Base-by-base conservation (phyloP, 2,113 vertebrate genomes). In the Takifugu bimaculatus region DNA sequence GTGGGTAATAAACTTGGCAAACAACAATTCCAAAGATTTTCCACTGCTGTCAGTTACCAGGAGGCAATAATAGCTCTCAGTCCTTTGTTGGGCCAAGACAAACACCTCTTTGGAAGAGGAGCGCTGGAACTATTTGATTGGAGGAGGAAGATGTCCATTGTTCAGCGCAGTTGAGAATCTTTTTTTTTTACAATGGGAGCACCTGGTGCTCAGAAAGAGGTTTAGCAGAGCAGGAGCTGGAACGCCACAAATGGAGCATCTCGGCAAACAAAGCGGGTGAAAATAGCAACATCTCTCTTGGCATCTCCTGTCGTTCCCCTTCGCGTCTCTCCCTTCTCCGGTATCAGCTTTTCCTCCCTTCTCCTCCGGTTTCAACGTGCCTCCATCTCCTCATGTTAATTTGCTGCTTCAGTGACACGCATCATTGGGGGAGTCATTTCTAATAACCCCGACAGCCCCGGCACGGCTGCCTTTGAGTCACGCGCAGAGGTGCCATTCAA, bases 371-470 rank as follows among this genome's bases (percentile, higher is more conserved):
- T 81, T 87, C 59, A 77, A 84, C 79, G 64, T 78, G 77, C 82
- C 65, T 75, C 83, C 87, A 79, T 88, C 87, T 76, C 83, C 79
- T 84, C 77, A 48, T 91, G 90, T 92, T 91, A 91, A 92, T 92
- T 92, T 92, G 89, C 90, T 90, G 91, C 90, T 92, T 91, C 91
- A 91, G 84, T 91, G 90, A 90, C 88, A 92, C 82, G 72, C 82
- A 84, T 91, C 89, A 91, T 89, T 89, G 83, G 79, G 85, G 85
- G 86, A 84, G 82, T 87, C 78, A 48, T 81, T 85, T 90, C 86
- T 88, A 91, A 89, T 87, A 91, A 88, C 84, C 85, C 75, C 44
- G 68, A 61, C 71, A 63, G 70, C 80, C 72, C 67, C 72, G 60
- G 14, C 73, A 81, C 70, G 64, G 75, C 80, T 79, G 83, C 74